Evolutionary conservation across 2,797 vertebrate species (phyloP).

Genomic region (Enteromius trimaculatus): DNA sequence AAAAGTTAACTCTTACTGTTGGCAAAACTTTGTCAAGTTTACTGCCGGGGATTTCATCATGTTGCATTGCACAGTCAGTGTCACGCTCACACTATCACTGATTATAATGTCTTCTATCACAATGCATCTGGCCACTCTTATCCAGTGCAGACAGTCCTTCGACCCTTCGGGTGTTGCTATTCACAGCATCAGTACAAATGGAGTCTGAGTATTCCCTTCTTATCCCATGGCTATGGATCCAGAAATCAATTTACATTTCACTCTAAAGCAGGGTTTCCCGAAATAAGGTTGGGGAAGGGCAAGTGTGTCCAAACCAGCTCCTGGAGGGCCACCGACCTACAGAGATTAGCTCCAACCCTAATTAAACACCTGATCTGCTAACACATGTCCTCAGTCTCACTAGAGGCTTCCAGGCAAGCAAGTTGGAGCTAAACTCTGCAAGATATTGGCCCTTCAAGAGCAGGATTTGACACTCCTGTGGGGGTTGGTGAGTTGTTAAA

Average conservation of each 20-base stretch:
- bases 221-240: neutral
- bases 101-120: neutral
- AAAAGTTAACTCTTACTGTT: conserved; percentile 9
- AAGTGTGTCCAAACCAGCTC: neutral
- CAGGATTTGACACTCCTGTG: neutral
- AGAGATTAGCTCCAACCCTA: neutral
- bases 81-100: neutral
- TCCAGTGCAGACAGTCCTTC: neutral
- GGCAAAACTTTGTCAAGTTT: conserved; percentile 1
- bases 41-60: neutral
- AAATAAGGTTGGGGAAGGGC: neutral
- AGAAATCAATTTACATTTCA: conserved; percentile 7
- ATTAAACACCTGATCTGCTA: neutral
- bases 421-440: neutral
- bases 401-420: neutral
- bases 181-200: neutral
- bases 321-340: neutral
- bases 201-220: neutral
- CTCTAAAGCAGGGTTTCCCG: neutral
- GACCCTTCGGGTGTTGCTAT: neutral
- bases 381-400: neutral
- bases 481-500: neutral
- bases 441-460: neutral
- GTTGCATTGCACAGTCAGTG: neutral
- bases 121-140: neutral